Conservation (phyloP, 2,113 vertebrate species). For the Nerophis lumbriciformis region DNA sequence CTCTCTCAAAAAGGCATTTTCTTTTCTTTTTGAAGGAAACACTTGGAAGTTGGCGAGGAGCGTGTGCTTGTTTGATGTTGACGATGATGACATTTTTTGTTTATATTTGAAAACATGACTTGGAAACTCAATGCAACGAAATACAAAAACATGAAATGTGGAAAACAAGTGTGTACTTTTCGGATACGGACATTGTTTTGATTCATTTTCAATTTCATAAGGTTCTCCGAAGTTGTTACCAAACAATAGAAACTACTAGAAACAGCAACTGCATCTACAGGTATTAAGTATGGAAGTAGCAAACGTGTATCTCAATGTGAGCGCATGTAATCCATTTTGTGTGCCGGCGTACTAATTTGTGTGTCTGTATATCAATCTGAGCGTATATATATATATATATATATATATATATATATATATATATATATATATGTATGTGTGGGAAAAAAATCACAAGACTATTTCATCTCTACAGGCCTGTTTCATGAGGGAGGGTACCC, state of each 20-base stretch:
- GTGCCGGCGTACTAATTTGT: too few relatives aligned
- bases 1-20: constrained; percentile 13
- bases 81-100: not conserved
- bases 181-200: not conserved
- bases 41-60: constrained; percentile 20
- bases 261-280: too few relatives aligned
- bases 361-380: too few relatives aligned
- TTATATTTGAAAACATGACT: not conserved
- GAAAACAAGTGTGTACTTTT: not conserved
- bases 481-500: too few relatives aligned
- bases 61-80: constrained; percentile 18
- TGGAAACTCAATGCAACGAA: not conserved
- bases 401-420: too few relatives aligned
- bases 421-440: too few relatives aligned
- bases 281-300: not conserved
- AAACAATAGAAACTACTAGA: not conserved
- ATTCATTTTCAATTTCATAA: not conserved
- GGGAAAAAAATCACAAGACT: too few relatives aligned
- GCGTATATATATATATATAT: too few relatives aligned
- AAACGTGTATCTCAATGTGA: too few relatives aligned
- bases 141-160: not conserved
- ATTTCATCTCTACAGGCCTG: too few relatives aligned
- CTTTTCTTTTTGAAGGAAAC: constrained; percentile 17
- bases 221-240: too few relatives aligned
- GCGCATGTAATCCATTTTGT: too few relatives aligned